Conservation (phyloP, 2,113 vertebrate species). For the Pipra filicauda region DNA sequence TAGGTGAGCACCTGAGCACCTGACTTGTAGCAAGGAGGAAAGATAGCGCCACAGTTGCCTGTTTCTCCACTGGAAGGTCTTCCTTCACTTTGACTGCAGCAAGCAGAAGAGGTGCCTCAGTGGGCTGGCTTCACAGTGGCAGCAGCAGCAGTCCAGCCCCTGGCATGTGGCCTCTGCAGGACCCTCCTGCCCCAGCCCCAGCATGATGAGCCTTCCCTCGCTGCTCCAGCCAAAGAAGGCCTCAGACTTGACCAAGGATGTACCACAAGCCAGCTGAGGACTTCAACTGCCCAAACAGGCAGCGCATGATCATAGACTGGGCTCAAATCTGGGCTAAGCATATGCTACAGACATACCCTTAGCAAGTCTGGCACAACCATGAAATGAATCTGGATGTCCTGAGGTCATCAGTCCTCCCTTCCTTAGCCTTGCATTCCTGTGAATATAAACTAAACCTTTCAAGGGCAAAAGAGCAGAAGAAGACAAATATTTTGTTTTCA, state of each 20-base stretch:
- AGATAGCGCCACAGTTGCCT: background rate
- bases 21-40: background rate
- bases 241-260: background rate
- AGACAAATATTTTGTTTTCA: background rate
- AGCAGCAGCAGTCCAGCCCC: background rate
- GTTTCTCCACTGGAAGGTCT: background rate
- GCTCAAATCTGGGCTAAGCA: background rate
- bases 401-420: background rate
- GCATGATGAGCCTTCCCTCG: background rate
- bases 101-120: background rate
- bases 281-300: background rate
- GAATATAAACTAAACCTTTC: background rate
- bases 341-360: background rate
- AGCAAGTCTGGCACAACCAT: background rate
- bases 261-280: accelerated
- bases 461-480: background rate
- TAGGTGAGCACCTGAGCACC: background rate
- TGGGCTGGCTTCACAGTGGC: background rate
- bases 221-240: background rate
- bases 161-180: background rate
- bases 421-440: background rate
- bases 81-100: background rate
- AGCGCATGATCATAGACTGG: background rate
- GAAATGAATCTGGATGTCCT: background rate
- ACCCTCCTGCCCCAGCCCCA: background rate